These are phyloP conservation scores for Heliconius sara DNA, from an alignment of 2,888 invertebrate genomes.

Conservation along the genomic window DNA sequence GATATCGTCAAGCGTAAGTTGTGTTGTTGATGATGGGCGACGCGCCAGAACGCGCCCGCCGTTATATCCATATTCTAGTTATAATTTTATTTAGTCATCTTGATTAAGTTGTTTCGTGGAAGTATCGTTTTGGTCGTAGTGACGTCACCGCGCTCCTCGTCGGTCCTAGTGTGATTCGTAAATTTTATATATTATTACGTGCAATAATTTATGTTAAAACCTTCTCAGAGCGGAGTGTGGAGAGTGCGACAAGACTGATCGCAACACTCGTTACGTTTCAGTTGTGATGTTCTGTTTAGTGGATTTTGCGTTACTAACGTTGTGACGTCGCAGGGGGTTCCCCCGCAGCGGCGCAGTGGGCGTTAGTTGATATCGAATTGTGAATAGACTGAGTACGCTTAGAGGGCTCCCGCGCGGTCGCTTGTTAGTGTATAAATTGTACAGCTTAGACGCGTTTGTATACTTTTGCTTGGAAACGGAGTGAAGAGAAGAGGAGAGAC, in stretches of 20 bases:
- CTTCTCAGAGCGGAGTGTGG: slow-evolving; percentile 58
- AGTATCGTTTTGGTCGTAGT: slow-evolving; percentile 29
- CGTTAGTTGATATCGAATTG: slow-evolving; percentile 60
- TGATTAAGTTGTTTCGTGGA: slow-evolving; percentile 76
- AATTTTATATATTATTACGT: slow-evolving; percentile 65
- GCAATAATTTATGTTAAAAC: slow-evolving; percentile 76
- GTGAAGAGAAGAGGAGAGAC: slow-evolving; percentile 60
- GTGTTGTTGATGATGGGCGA: slow-evolving; percentile 59
- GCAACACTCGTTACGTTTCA: slow-evolving; percentile 67
- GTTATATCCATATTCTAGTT: slow-evolving; percentile 71
- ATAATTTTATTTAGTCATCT: slow-evolving; percentile 81
- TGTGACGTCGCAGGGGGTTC: slow-evolving; percentile 36
- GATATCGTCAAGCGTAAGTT: slow-evolving; percentile 68
- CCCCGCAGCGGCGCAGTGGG: slow-evolving; percentile 42
- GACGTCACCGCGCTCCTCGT: background rate
- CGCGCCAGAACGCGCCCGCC: slow-evolving; percentile 52
- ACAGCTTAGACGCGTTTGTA: slow-evolving; percentile 80
- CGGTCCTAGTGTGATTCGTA: slow-evolving; percentile 59
- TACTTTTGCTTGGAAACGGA: slow-evolving; percentile 78
- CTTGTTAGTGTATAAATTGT: slow-evolving; percentile 76
- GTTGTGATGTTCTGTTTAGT: slow-evolving; percentile 59
- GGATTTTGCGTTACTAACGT: background rate
- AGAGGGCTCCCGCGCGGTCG: slow-evolving; percentile 53
- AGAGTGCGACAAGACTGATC: slow-evolving; percentile 77
- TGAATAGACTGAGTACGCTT: slow-evolving; percentile 66